Evolutionary conservation across 2,888 invertebrate species (phyloP), one percentile per base, ranked within the genome.

Genomic region (Brassicogethes aeneus): DNA sequence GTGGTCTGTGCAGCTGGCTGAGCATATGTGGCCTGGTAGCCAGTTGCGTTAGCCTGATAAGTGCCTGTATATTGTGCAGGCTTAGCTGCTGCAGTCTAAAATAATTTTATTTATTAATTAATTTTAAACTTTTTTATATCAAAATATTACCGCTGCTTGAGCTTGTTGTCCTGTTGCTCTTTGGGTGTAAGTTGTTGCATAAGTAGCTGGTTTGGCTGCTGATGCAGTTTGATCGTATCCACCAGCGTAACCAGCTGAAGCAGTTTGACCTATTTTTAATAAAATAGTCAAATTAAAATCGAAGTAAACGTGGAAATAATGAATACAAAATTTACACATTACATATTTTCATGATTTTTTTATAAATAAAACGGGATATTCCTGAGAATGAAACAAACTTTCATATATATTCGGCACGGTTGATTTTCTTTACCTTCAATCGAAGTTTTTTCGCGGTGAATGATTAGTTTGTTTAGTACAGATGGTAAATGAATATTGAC

Each of bases 151-250:
- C 37, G 64, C 64, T 43, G 66, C 66, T 55, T 65, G 65, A 14
- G 64, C 60, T 53, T 65, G 58, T 50, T 63, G 68, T 35, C 64
- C 64, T 13, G 63, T 57, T 16, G 64, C 56, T 44, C 68, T 75
- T 52, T 82, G 82, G 17, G 81, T 79, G 60, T 83, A 84, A 8
- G 82, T 79, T 7, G 82, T 79, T 7, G 83, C 81, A 56, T 81
- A 80, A 58, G 82, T 81, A 1, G 82, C 78, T 3, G 82, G 80
- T 56, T 83, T 83, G 36, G 80, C 75, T 16, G 74, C 69, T 10
- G 72, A 71, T 15, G 72, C 63, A 36, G 73, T 61, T 55, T 77
- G 76, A 65, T 78, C 77, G 49, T 77, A 68, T 30, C 75, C 73
- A 39, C 79, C 82, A 12, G 79, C 72, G 17, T 77, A 75, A 5